phyloP scores from a whole-genome alignment of 2,888 invertebrate genomes.

The Athalia rosae region DNA sequence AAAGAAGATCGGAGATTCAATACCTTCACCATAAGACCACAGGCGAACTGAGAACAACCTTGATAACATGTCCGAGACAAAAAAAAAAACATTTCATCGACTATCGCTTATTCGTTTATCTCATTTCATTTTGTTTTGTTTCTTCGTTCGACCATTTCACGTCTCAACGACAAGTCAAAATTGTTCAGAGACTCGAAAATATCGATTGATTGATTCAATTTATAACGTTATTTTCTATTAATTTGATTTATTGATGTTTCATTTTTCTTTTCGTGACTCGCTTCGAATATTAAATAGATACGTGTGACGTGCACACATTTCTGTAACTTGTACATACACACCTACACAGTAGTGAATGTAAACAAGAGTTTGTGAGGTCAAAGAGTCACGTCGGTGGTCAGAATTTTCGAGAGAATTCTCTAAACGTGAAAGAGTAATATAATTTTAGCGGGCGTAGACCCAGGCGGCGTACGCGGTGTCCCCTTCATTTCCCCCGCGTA shows the following conservation, averaged over 20 bases:
- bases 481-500: neutral
- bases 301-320: no score
- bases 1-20: slow-evolving; percentile 20
- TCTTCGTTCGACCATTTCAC: no score
- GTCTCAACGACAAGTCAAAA: no score
- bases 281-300: no score
- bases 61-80: slow-evolving; percentile 20
- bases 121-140: neutral
- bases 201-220: neutral
- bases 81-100: neutral
- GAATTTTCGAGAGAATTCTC: slow-evolving; percentile 21
- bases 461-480: no score
- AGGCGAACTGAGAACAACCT: slow-evolving; percentile 1
- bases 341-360: no score
- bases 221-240: neutral
- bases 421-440: no score
- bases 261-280: no score
- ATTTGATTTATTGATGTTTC: no score
- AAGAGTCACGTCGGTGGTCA: neutral
- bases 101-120: neutral
- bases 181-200: no score
- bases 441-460: slow-evolving; percentile 11
- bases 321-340: no score
- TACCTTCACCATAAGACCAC: slow-evolving; percentile 21
- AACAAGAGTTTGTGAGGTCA: neutral